phyloP scores from a whole-genome alignment of 1,140 invertebrate genomes.

The Daktulosphaira vitifoliae region DNA sequence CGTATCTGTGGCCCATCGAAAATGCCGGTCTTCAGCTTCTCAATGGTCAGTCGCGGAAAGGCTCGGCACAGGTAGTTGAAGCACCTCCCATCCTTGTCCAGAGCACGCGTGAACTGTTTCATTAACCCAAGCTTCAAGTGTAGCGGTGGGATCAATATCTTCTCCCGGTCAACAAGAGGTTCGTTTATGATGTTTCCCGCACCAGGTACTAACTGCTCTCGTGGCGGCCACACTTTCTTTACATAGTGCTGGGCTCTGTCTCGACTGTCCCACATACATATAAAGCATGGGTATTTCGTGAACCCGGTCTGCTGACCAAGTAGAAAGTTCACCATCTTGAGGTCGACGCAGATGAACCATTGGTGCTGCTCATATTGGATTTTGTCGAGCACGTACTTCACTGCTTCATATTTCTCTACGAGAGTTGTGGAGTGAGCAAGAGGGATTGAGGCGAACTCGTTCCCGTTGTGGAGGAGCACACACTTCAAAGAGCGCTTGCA shows the following conservation, averaged over 20 bases:
- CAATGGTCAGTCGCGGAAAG: neutral
- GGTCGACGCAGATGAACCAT: slow-evolving; percentile 42
- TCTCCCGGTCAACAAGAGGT: slow-evolving; percentile 39
- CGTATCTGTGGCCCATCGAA: slow-evolving; percentile 41
- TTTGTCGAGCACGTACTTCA: slow-evolving; percentile 40
- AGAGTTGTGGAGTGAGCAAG: slow-evolving; percentile 41
- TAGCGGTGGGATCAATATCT: slow-evolving; percentile 42
- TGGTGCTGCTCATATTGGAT: slow-evolving; percentile 41
- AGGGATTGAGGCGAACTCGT: slow-evolving; percentile 41
- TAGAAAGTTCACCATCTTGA: slow-evolving; percentile 43
- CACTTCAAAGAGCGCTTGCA: slow-evolving; percentile 38
- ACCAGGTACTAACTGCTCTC: slow-evolving; percentile 39
- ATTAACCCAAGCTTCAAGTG: slow-evolving; percentile 44
- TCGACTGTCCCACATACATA: slow-evolving; percentile 46
- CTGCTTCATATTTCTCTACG: slow-evolving; percentile 41
- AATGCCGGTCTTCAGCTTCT: slow-evolving; percentile 25
- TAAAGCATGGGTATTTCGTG: slow-evolving; percentile 44
- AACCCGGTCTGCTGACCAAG: slow-evolving; percentile 44
- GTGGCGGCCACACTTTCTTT: slow-evolving; percentile 39
- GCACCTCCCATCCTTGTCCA: slow-evolving; percentile 39
- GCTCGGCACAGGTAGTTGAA: slow-evolving; percentile 2
- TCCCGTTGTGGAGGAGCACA: slow-evolving; percentile 42
- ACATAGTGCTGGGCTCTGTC: slow-evolving; percentile 40
- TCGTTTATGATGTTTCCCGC: slow-evolving; percentile 41
- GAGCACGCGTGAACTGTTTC: slow-evolving; percentile 42